A percentile compares a stretch with the other conserved stretches of the same genome.
Evolutionary conservation across 2,797 vertebrate species (phyloP).

Genomic region (Enteromius treurensis): DNA sequence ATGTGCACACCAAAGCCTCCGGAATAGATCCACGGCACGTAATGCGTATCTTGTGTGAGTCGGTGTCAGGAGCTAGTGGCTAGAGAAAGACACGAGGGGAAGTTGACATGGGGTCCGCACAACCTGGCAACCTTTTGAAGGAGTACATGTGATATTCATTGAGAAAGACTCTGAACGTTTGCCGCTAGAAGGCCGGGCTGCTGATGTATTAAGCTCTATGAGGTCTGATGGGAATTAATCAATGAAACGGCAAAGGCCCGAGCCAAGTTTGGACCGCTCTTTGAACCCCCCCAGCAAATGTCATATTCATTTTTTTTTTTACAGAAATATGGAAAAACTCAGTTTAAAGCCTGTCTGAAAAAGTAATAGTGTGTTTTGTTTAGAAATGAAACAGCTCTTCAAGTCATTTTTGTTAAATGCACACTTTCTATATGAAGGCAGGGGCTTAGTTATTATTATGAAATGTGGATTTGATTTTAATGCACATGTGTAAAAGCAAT

Average conservation of each 20-base stretch:
- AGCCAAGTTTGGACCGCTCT: slow-evolving; percentile 40
- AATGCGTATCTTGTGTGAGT: slow-evolving; percentile 64
- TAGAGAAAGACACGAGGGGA: slow-evolving; percentile 46
- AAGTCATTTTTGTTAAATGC: slow-evolving; percentile 13
- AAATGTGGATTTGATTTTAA: slow-evolving; percentile 47
- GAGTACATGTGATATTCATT: slow-evolving; percentile 64
- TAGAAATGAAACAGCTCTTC: slow-evolving; percentile 49
- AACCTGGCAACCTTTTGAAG: slow-evolving; percentile 59
- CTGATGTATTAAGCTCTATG: slow-evolving; percentile 59
- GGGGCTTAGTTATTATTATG: slow-evolving; percentile 37
- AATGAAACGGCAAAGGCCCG: slow-evolving; percentile 20
- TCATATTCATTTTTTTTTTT: slow-evolving; percentile 39
- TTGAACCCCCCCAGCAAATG: slow-evolving; percentile 45
- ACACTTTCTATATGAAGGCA: slow-evolving; percentile 23
- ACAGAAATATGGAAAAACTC: slow-evolving; percentile 50
- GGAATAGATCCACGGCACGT: slow-evolving; percentile 56
- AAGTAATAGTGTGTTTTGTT: slow-evolving; percentile 47
- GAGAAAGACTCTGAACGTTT: slow-evolving; percentile 51
- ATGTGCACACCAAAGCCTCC: slow-evolving; percentile 63
- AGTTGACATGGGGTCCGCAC: slow-evolving; percentile 45
- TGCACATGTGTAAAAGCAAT: slow-evolving; percentile 44
- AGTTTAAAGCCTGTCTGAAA: slow-evolving; percentile 65
- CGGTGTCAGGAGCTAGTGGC: slow-evolving; percentile 56
- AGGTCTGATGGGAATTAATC: slow-evolving; percentile 54
- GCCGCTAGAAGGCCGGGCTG: slow-evolving; percentile 39